Conservation (phyloP, 2,113 vertebrate species). For the Sterrhoptilus dennistouni region DNA sequence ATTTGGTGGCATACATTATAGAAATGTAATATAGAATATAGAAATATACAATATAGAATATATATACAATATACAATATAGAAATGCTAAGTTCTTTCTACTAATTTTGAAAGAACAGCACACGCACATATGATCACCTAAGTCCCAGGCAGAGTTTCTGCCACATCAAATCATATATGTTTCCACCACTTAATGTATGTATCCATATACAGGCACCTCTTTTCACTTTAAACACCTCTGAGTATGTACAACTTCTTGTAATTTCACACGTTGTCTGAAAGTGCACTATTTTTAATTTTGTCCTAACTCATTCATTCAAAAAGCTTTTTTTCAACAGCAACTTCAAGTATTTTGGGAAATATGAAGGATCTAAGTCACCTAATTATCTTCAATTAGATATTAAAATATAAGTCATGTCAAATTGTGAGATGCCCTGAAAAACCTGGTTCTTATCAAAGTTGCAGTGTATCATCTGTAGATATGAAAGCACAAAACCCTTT, state of each 20-base stretch:
- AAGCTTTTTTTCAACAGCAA: background rate
- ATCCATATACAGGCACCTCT: background rate
- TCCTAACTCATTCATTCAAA: background rate
- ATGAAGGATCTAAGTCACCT: background rate
- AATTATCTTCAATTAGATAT: background rate
- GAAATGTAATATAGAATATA: background rate
- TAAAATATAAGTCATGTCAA: background rate
- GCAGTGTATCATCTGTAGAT: background rate
- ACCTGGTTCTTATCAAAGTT: background rate
- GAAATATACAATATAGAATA: too few species aligned
- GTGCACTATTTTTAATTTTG: accelerated
- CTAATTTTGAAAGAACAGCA: background rate
- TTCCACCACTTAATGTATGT: background rate
- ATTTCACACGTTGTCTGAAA: background rate
- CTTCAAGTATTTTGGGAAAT: background rate
- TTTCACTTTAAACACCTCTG: background rate
- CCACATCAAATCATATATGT: background rate
- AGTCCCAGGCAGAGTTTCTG: background rate
- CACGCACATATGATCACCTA: background rate
- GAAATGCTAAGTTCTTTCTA: background rate
- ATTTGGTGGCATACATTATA: background rate
- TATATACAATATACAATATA: background rate
- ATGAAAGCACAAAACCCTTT: background rate
- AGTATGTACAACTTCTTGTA: too few species aligned
- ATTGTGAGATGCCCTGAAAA: background rate